Base-by-base conservation (phyloP, 2,888 invertebrate genomes). In the Clitarchus hookeri region DNA sequence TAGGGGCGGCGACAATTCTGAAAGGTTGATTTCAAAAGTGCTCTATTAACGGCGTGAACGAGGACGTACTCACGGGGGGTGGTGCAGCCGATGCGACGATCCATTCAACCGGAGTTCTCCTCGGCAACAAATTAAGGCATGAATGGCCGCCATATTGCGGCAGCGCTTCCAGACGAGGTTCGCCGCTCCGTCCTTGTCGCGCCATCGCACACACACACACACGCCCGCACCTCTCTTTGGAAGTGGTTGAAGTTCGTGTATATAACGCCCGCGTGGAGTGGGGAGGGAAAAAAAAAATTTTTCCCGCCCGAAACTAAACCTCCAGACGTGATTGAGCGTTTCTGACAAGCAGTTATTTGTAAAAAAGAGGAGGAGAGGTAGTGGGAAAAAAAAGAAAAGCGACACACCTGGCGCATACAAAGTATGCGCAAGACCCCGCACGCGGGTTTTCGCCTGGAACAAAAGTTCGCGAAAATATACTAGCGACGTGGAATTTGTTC, bases 301-400 rank as follows among this genome's bases (percentile, higher is more conserved):
- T 65, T 65, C 65, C 65, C 65, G 8, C 65, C 65, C 65, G 65
- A 65, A 65, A 65, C 65, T 44, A 36, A 36, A 65, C 54, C 44
- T 65, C 26, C 83, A 86, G 83, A 84, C 86, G 84, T 87, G 87
- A 87, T 87, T 86, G 87, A 87, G 83, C 86, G 86, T 85, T 85
- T 85, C 86, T 86, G 87, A 87, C 87, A 87, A 84, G 53, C 84
- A 44, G 87, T 87, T 86, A 87, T 87, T 87, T 87, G 87, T 86
- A 84, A 77, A 85, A 84, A 77, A 54, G n/a, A n/a, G n/a, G n/a
- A 8, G 19, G 79, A 26, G 23, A n/a, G 23, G 23, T n/a, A n/a
- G n/a, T n/a, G n/a, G n/a, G n/a, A n/a, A n/a, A n/a, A n/a, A n/a
- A n/a, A n/a, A 79, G 79, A 36, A 82, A 12, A 82, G 36, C n/a